Percentiles rank a stretch among this genome's conserved stretches.
phyloP scores from a whole-genome alignment of 2,113 vertebrate genomes.

The Setophaga petechia region DNA sequence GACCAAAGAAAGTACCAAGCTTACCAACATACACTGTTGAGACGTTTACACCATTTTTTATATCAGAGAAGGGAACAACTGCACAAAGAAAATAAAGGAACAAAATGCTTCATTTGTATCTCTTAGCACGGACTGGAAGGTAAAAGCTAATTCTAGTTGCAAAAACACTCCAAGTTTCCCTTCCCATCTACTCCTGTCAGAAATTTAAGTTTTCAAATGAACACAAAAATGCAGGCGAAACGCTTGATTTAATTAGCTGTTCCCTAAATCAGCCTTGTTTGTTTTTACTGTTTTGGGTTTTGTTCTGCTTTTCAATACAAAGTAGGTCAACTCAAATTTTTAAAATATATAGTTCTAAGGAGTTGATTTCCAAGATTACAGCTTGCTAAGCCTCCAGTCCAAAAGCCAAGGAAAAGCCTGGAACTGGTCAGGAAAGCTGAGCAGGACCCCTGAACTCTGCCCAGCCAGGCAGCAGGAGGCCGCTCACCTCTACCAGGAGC shows the following conservation, averaged over 20 bases:
- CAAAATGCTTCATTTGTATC: neutral
- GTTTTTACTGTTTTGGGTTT: neutral
- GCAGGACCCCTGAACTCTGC: fast-evolving
- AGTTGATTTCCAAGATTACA: neutral
- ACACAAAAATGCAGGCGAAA: neutral
- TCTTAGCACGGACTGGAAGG: neutral
- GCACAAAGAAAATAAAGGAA: neutral
- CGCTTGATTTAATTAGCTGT: neutral
- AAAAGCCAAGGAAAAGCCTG: neutral
- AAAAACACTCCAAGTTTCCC: neutral
- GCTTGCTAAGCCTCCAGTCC: neutral
- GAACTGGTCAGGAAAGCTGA: neutral
- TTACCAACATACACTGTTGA: fast-evolving
- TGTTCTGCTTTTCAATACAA: neutral
- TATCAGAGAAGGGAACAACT: neutral
- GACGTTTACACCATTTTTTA: neutral
- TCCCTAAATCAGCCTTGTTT: neutral
- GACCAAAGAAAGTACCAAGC: neutral
- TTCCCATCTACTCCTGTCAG: neutral
- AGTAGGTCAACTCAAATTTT: neutral
- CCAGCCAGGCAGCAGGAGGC: neutral
- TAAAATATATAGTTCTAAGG: neutral
- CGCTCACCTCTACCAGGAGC: neutral
- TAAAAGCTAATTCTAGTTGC: neutral
- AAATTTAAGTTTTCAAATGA: neutral